Conservation (phyloP, 2,888 invertebrate species). For the Melanotus villosus region DNA sequence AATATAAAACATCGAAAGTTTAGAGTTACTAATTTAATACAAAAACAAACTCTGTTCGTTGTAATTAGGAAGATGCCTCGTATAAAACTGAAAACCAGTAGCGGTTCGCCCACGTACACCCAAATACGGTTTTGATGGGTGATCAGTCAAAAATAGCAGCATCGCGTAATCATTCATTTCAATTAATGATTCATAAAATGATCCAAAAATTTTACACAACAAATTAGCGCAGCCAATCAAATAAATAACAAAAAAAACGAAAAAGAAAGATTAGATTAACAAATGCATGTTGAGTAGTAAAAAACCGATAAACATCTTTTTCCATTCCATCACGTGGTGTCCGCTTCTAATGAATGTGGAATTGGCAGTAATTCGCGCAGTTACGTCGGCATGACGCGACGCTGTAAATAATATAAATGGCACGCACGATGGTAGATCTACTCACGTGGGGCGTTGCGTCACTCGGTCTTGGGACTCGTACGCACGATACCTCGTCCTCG, state of each 20-base stretch:
- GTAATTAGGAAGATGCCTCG: too few relatives aligned
- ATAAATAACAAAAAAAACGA: not conserved
- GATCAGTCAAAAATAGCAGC: not conserved
- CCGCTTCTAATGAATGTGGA: constrained; percentile 38
- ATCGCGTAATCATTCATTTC: constrained; percentile 7
- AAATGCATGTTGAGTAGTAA: not conserved
- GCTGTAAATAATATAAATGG: constrained; percentile 43
- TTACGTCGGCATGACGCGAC: constrained; percentile 33
- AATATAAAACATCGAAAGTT: too few relatives aligned
- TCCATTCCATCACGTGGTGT: constrained; percentile 31
- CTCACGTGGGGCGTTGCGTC: constrained; percentile 45
- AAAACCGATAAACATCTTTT: constrained; percentile 15
- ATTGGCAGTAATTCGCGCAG: constrained; percentile 40
- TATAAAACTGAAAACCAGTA: not conserved
- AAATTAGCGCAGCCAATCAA: not conserved
- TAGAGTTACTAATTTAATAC: too few relatives aligned
- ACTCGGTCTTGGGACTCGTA: constrained; percentile 39
- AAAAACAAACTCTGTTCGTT: too few relatives aligned
- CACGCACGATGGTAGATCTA: constrained; percentile 31
- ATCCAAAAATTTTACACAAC: too few relatives aligned
- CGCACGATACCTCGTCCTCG: constrained; percentile 30
- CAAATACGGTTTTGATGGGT: not conserved
- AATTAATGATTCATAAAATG: not conserved
- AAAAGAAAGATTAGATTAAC: not conserved
- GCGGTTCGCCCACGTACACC: not conserved